phyloP scores from a whole-genome alignment of 2,113 vertebrate species.

The Pedionomus torquatus region DNA sequence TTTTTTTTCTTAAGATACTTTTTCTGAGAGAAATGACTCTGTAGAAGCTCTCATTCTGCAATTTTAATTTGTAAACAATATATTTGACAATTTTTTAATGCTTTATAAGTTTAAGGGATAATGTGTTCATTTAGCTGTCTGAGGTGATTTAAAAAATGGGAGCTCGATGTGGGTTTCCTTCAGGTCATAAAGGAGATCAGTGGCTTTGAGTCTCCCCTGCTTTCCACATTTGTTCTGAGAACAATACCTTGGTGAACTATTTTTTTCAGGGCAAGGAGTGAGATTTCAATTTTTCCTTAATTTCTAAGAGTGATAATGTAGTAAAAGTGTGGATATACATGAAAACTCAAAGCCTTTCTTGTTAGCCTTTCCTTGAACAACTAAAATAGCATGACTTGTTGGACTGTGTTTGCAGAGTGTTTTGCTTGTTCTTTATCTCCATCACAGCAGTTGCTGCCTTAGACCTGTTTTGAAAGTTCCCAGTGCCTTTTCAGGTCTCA shows the following conservation, averaged over 20 bases:
- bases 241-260: background rate
- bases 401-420: background rate
- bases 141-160: background rate
- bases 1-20: background rate
- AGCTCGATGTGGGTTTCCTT: background rate
- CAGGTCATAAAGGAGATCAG: background rate
- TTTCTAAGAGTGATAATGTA: background rate
- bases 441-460: background rate
- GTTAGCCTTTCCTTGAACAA: background rate
- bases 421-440: background rate
- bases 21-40: background rate
- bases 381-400: background rate
- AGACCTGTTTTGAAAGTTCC: background rate
- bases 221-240: background rate
- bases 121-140: background rate
- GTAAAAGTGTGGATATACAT: background rate
- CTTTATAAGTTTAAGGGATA: background rate
- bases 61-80: background rate
- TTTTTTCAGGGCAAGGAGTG: background rate
- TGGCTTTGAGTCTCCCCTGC: background rate
- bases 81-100: background rate
- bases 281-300: background rate
- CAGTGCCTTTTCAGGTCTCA: background rate
- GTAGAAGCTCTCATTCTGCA: background rate
- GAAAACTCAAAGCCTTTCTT: background rate